Conservation (phyloP, 2,113 vertebrate species). For the Gymnarchus niloticus region DNA sequence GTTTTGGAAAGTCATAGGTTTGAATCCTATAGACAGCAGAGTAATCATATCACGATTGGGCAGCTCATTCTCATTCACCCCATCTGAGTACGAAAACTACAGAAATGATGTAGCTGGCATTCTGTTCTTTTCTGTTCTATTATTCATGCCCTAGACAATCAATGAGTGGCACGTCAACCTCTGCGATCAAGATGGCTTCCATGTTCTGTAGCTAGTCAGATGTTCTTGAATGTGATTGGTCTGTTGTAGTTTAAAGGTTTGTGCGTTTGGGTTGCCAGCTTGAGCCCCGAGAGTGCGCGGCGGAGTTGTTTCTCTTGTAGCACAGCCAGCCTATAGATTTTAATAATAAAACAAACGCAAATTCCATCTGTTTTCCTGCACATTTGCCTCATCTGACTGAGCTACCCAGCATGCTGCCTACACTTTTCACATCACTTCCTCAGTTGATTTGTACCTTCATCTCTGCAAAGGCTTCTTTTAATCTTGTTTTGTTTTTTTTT, state of each 20-base stretch:
- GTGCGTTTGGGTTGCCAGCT: not conserved
- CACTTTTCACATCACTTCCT: not conserved
- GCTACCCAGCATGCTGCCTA: not conserved
- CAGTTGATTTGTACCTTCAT: not conserved
- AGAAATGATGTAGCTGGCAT: not conserved
- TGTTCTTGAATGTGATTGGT: not conserved
- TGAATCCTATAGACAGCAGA: too few species aligned
- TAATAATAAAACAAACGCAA: not conserved
- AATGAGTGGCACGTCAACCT: not conserved
- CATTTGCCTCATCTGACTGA: not conserved
- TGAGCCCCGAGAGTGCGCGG: not conserved
- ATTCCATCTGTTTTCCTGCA: not conserved
- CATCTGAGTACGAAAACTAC: too few species aligned
- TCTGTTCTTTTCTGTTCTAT: too few species aligned
- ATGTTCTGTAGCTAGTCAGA: not conserved
- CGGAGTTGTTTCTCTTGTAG: not conserved
- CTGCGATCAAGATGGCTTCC: not conserved
- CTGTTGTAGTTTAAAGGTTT: not conserved
- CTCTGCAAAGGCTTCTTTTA: not conserved
- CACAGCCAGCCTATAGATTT: not conserved
- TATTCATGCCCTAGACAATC: not conserved
- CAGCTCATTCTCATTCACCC: too few species aligned
- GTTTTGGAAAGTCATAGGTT: too few species aligned
- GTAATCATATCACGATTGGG: too few species aligned
- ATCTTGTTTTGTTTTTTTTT: constrained; percentile 25